These are phyloP conservation scores for Panagrolaimus sp. DNA, from an alignment of 1,140 invertebrate genomes.

Conservation along the genomic window DNA sequence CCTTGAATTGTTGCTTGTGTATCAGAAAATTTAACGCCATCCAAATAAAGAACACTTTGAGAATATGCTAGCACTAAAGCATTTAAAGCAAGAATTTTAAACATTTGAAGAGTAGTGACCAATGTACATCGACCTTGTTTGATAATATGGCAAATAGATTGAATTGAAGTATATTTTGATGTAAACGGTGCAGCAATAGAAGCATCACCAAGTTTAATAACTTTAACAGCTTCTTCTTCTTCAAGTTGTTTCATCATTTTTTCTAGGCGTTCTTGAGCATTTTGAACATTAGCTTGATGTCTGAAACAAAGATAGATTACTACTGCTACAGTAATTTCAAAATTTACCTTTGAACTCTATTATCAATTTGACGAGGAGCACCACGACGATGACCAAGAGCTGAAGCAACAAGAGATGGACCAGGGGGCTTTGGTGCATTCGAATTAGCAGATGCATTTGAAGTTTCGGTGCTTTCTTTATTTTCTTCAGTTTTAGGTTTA, in stretches of 20 bases:
- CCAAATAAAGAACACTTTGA: slow-evolving; percentile 93
- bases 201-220: slow-evolving; percentile 93
- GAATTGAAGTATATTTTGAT: slow-evolving; percentile 89
- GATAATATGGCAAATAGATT: slow-evolving; percentile 95
- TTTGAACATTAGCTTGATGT: slow-evolving; percentile 19
- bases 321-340: not conserved
- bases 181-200: slow-evolving; percentile 98
- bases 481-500: slow-evolving; percentile 34
- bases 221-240: slow-evolving; percentile 75
- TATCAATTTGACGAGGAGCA: slow-evolving; percentile 7
- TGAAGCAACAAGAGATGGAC: no score
- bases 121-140: slow-evolving; percentile 97
- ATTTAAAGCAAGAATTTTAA: slow-evolving; percentile 98
- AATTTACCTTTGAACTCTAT: not conserved
- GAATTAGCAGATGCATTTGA: slow-evolving; percentile 8
- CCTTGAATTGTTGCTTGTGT: slow-evolving; percentile 92
- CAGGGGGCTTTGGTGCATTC: slow-evolving; percentile 19
- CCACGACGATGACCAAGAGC: slow-evolving; percentile 2
- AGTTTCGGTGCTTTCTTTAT: slow-evolving; percentile 12
- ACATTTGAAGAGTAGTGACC: slow-evolving; percentile 99
- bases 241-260: slow-evolving; percentile 81
- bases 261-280: slow-evolving; percentile 62
- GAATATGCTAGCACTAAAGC: slow-evolving; percentile 94
- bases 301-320: not conserved
- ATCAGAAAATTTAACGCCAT: slow-evolving; percentile 96